These are phyloP conservation scores for Hecatera dysodea DNA, from an alignment of 2,888 invertebrate species.

Conservation along the genomic window DNA sequence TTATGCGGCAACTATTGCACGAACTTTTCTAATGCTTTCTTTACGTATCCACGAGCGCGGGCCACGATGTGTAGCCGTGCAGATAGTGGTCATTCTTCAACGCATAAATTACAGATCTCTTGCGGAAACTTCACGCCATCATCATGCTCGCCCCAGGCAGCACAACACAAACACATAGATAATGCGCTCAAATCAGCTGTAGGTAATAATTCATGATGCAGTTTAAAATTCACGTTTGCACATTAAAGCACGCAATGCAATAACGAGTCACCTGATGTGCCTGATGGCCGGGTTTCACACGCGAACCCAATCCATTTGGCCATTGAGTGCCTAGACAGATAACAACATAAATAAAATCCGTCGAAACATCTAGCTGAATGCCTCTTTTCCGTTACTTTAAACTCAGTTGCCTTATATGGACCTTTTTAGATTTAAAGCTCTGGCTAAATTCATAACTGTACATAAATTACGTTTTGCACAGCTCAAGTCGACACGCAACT, in stretches of 20 bases:
- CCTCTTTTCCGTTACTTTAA: constrained; percentile 61
- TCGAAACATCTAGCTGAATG: constrained; percentile 64
- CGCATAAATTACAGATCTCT: constrained; percentile 76
- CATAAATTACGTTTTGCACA: constrained; percentile 69
- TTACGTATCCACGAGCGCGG: constrained; percentile 50
- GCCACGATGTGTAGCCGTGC: constrained; percentile 58
- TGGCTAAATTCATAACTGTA: constrained; percentile 65
- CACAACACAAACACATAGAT: constrained; percentile 73
- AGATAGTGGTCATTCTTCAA: constrained; percentile 79
- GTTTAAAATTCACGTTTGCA: constrained; percentile 79
- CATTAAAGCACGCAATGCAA: constrained; percentile 79
- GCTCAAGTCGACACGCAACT: constrained; percentile 58
- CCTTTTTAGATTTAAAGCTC: constrained; percentile 67
- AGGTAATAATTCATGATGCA: constrained; percentile 65
- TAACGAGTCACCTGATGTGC: constrained; percentile 68
- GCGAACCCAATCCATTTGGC: constrained; percentile 71
- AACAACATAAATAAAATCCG: constrained; percentile 68
- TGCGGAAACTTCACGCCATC: constrained; percentile 74
- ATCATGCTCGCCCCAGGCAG: constrained; percentile 77
- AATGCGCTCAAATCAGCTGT: constrained; percentile 77
- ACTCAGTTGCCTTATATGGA: constrained; percentile 68
- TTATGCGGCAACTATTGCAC: constrained; percentile 57
- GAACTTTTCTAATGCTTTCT: constrained; percentile 58
- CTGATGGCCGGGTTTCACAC: constrained; percentile 77
- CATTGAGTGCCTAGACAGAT: constrained; percentile 61